A percentile compares a stretch with the other conserved stretches of the same genome.
Conservation (phyloP, 2,113 vertebrate genomes). For the Paratilapia polleni region DNA sequence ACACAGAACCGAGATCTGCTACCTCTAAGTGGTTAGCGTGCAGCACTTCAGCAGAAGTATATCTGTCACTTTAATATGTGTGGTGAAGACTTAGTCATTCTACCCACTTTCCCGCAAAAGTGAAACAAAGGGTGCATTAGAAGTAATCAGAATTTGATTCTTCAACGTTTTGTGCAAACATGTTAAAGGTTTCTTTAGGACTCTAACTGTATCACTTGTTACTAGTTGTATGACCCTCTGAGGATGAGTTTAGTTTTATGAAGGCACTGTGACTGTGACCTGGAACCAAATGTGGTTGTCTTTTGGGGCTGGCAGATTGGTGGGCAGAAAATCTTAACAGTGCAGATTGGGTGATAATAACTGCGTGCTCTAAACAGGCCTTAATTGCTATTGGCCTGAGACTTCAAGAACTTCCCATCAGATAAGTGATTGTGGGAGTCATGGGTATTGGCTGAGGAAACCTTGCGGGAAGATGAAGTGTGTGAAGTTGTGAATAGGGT, state of each 20-base stretch:
- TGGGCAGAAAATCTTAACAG: conserved; percentile 63
- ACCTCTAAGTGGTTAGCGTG: not conserved
- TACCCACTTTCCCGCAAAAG: not conserved
- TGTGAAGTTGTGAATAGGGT: conserved; percentile 56
- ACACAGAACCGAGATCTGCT: not conserved
- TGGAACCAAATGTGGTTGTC: conserved; percentile 16
- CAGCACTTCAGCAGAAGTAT: not conserved
- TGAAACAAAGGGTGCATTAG: accelerated
- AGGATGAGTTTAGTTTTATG: not conserved
- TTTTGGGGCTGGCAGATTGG: conserved; percentile 63
- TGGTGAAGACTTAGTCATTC: not conserved
- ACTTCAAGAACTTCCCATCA: conserved; percentile 46
- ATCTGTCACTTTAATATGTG: not conserved
- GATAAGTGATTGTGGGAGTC: conserved; percentile 52
- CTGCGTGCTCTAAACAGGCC: conserved; percentile 36
- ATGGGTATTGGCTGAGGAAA: conserved; percentile 54
- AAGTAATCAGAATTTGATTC: not conserved
- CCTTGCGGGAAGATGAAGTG: conserved; percentile 35
- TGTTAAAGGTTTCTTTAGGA: not conserved
- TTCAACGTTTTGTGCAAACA: not conserved
- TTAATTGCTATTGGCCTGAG: conserved; percentile 50
- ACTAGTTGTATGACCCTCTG: not conserved
- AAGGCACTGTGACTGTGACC: conserved; percentile 43
- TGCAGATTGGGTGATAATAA: conserved; percentile 75
- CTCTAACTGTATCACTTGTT: not conserved